Conservation (phyloP, 2,888 invertebrate species). For the Drosophila nr. perissopoda region DNA sequence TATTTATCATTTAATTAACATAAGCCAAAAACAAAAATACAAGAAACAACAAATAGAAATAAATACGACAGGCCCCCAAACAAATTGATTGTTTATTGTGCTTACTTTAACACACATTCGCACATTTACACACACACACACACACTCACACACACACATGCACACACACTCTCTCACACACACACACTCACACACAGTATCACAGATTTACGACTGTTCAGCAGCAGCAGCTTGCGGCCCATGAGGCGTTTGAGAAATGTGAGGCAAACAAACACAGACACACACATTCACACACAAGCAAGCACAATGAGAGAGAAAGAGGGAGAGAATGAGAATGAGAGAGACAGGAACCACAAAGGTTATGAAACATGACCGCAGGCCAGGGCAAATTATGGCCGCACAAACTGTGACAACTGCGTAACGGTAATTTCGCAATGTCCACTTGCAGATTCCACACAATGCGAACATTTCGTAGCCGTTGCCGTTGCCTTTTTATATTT, state of each 20-base stretch:
- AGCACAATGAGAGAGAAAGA: background rate
- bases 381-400: constrained; percentile 68
- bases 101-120: constrained; percentile 61
- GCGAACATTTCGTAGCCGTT: constrained; percentile 47
- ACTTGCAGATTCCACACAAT: constrained; percentile 52
- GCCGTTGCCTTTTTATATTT: constrained; percentile 52
- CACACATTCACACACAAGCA: constrained; percentile 33
- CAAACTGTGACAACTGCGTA: constrained; percentile 72
- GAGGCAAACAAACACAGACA: constrained; percentile 32
- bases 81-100: constrained; percentile 76
- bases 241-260: constrained; percentile 49
- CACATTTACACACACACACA: constrained; percentile 36
- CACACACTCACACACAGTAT: constrained; percentile 35
- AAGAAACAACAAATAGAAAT: constrained; percentile 41
- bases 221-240: constrained; percentile 29
- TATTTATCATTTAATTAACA: constrained; percentile 77
- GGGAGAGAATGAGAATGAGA: background rate
- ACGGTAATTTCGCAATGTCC: constrained; percentile 75
- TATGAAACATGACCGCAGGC: constrained; percentile 70
- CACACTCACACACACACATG: constrained; percentile 26
- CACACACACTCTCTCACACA: constrained; percentile 22
- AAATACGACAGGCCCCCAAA: constrained; percentile 53
- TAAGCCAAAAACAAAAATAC: constrained; percentile 36
- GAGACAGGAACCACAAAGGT: constrained; percentile 44
- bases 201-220: constrained; percentile 53